Evolutionary conservation across 2,888 invertebrate species (phyloP), one percentile per base, ranked within the genome.

Genomic region (Acleris sparsana): DNA sequence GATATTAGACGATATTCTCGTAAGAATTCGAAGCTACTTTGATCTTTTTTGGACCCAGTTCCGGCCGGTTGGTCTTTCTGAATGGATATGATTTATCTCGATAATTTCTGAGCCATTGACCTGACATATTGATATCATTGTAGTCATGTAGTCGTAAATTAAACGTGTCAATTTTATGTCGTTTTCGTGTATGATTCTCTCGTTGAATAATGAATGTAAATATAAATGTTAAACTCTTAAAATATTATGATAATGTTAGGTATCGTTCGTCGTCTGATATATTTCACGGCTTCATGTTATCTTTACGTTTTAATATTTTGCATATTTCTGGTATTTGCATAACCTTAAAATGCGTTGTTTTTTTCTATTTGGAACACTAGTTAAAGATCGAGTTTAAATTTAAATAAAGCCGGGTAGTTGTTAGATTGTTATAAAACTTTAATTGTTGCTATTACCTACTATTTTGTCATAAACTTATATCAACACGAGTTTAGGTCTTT

Each of bases 1-100:
- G 90, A 90, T 90, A 90, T 86, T 89, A 89, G 89, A 79, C 69
- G 75, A 83, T 85, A 88, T 80, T 80, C 79, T 76, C 73, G 79
- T 75, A 82, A 78, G 78, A 82, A 74, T 79, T 67, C 73, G 76
- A 76, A 76, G 73, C 70, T 72, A 51, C 75, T 80, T 79, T 57
- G 39, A 46, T 57, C 52, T 46, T 48, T 59, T 48, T 55, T 20
- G 33, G 44, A 39, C 43, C 48, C 57, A 11, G 46, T 57, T 17
- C 5, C 53, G 59, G 55, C 55, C 53, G 53, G 44, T 16, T 53
- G 64, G 25, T 11, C 43, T 29, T 63, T 52, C n/a, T 60, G 64
- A 65, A 56, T 61, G 22, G 33, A 17, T 20, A 33, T 51, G 44
- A 60, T 65, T 60, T 56, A 52, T 46, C 53, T 17, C 53, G n/a